Evolutionary conservation across 2,888 invertebrate species (phyloP).

Genomic region (Mesorhabditis sp.): DNA sequence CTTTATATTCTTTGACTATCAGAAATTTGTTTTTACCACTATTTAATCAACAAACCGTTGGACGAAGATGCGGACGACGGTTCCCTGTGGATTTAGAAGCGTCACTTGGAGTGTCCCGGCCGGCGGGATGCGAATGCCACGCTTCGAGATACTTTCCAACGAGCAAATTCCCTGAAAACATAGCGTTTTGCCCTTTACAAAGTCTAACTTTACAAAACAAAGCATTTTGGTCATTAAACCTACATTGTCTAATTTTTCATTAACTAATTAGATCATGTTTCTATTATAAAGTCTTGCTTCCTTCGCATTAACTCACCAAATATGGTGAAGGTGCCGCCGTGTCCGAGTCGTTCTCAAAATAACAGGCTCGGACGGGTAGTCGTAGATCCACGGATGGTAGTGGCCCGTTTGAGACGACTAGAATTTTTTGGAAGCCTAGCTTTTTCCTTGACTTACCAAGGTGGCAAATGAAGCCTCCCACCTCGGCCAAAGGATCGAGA

Average conservation of each 20-base stretch:
- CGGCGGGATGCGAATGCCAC: neutral
- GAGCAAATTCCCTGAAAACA: neutral
- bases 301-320: neutral
- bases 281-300: no score
- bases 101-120: neutral
- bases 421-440: neutral
- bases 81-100: neutral
- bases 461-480: neutral
- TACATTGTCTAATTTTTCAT: no score
- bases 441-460: neutral
- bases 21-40: neutral
- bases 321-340: neutral
- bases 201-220: neutral
- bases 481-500: neutral
- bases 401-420: conserved; percentile 1
- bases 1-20: no score
- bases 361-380: neutral
- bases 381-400: neutral
- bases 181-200: neutral
- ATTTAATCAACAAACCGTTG: neutral
- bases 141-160: neutral
- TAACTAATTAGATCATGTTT: no score
- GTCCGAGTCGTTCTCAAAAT: neutral
- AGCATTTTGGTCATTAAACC: no score
- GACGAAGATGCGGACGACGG: neutral